Percentiles rank a stretch among this genome's conserved stretches.
phyloP scores from a whole-genome alignment of 1,140 invertebrate species.

The Macrobrachium rosenbergii region DNA sequence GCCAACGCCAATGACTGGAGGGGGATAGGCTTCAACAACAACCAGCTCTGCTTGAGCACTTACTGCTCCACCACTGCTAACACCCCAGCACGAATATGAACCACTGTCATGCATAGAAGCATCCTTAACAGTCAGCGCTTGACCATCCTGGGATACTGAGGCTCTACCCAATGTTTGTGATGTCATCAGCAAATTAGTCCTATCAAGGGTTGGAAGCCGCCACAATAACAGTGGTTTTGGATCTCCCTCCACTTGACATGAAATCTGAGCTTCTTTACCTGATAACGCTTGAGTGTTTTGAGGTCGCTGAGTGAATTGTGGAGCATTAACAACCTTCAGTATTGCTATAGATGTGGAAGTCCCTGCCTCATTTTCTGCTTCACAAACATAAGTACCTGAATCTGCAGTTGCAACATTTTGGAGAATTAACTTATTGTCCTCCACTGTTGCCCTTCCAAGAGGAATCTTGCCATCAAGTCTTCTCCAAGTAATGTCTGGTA shows the following conservation, averaged over 20 bases:
- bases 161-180: not conserved
- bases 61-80: conserved; percentile 42
- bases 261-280: conserved; percentile 9
- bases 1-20: conserved; percentile 34
- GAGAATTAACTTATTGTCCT: conserved; percentile 18
- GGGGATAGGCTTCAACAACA: conserved; percentile 20
- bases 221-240: conserved; percentile 38
- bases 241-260: conserved; percentile 33
- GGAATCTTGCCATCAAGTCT: conserved; percentile 41
- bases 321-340: conserved; percentile 38
- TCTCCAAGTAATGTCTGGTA: conserved; percentile 36
- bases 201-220: conserved; percentile 38
- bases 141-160: conserved; percentile 30
- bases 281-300: conserved; percentile 38
- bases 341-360: conserved; percentile 2
- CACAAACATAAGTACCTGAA: conserved; percentile 43
- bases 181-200: conserved; percentile 26
- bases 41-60: conserved; percentile 31
- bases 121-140: not conserved
- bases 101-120: conserved; percentile 37
- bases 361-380: conserved; percentile 43
- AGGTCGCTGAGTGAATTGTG: conserved; percentile 38
- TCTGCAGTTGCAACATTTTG: conserved; percentile 5
- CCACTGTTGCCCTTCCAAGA: conserved; percentile 18
- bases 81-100: conserved; percentile 39